Percentiles rank a stretch among this genome's conserved stretches.
phyloP scores from a whole-genome alignment of 2,113 vertebrate species.

The Macrotis lagotis region DNA sequence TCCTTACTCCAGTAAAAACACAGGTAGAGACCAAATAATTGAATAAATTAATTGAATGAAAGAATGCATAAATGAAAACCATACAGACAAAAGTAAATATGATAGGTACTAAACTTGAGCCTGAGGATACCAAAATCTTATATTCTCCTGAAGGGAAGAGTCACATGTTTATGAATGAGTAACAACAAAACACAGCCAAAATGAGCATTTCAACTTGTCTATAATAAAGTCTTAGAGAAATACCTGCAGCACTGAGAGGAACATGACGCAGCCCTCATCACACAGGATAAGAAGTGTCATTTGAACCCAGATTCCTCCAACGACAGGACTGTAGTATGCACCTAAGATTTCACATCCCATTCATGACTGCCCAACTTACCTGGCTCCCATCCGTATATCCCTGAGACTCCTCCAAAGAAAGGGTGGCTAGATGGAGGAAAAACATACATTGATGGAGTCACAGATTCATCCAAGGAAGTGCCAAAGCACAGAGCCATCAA shows the following conservation, averaged over 20 bases:
- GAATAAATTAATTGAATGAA: neutral
- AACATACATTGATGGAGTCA: neutral
- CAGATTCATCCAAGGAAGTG: neutral
- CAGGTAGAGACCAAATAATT: neutral
- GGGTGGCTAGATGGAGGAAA: neutral
- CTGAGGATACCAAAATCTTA: neutral
- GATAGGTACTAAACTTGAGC: neutral
- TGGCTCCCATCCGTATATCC: neutral
- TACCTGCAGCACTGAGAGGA: neutral
- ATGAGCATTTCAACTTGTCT: neutral
- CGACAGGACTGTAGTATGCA: neutral
- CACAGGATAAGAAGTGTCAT: neutral
- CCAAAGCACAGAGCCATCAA: neutral
- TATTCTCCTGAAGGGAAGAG: neutral
- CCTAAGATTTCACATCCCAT: neutral
- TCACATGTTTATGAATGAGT: neutral
- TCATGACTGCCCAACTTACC: neutral
- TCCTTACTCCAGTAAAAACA: neutral
- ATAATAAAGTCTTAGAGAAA: neutral
- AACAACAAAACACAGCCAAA: neutral
- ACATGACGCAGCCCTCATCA: neutral
- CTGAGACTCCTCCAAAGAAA: neutral
- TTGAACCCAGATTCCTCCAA: neutral
- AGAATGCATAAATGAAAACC: neutral
- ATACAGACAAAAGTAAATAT: neutral